phyloP scores from a whole-genome alignment of 2,797 vertebrate species.

The Eulemur albifrons region DNA sequence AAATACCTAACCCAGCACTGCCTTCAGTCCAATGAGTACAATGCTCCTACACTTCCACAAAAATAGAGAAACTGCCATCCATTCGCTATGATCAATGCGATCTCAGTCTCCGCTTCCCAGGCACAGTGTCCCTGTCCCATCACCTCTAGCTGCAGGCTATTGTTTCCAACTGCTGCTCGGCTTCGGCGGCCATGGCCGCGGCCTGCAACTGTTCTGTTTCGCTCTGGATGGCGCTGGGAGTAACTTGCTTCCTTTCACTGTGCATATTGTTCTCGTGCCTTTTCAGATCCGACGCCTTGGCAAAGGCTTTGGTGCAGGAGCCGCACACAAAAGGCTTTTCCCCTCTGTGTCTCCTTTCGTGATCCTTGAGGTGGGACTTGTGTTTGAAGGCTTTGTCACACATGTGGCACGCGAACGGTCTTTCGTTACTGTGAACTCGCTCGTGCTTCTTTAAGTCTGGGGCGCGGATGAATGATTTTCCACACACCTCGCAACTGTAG shows the following conservation, averaged over 20 bases:
- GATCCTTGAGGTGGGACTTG: conserved; percentile 99
- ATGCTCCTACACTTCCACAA: conserved; percentile 62
- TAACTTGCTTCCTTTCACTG: conserved; percentile 95
- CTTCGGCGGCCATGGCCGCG: conserved; percentile 96
- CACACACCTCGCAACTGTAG: conserved; percentile 97
- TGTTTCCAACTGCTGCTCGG: conserved; percentile 94
- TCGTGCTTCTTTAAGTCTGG: conserved; percentile 98
- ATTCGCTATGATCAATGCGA: background rate
- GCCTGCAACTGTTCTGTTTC: conserved; percentile 98
- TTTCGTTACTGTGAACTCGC: conserved; percentile 97
- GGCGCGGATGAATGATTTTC: conserved; percentile 97
- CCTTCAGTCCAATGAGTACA: conserved; percentile 65
- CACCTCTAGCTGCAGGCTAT: conserved; percentile 90
- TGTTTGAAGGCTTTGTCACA: conserved; percentile 99
- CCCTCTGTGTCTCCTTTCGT: conserved; percentile 96
- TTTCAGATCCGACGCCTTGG: conserved; percentile 98
- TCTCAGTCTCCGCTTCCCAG: conserved; percentile 20
- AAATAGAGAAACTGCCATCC: conserved; percentile 57
- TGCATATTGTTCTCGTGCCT: conserved; percentile 99
- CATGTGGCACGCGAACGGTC: conserved; percentile 97
- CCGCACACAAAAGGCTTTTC: conserved; percentile 98
- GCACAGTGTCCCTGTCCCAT: background rate
- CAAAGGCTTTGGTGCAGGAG: conserved; percentile 98
- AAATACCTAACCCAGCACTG: conserved; percentile 61
- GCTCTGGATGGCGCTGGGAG: conserved; percentile 93